phyloP scores from a whole-genome alignment of 2,113 vertebrate genomes.

The Isurus oxyrinchus region DNA sequence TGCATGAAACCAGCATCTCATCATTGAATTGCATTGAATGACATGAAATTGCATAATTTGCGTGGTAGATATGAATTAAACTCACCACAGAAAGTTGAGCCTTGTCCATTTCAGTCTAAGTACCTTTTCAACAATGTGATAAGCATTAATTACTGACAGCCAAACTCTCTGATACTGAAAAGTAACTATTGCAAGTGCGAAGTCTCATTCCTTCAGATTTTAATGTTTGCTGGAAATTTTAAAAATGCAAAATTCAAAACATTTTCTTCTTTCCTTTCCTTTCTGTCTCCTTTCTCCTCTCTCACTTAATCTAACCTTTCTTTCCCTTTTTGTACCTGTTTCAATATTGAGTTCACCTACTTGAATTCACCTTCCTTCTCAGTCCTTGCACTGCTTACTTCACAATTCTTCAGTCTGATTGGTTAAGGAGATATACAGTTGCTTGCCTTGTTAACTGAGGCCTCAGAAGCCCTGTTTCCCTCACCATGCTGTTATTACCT shows the following conservation, averaged over 20 bases:
- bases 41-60: neutral
- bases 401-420: neutral
- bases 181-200: neutral
- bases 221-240: neutral
- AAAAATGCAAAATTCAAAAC: neutral
- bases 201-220: neutral
- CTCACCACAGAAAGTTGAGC: neutral
- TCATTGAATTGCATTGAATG: neutral
- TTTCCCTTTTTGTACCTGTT: neutral
- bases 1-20: neutral
- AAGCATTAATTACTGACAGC: neutral
- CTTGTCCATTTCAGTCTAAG: neutral
- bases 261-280: neutral
- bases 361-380: neutral
- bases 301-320: neutral
- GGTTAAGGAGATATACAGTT: neutral
- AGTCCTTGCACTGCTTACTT: neutral
- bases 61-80: neutral
- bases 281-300: neutral
- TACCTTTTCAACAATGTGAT: neutral
- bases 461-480: neutral
- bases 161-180: neutral
- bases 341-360: neutral
- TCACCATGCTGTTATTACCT: neutral
- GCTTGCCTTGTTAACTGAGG: neutral